A percentile compares a stretch with the other conserved stretches of the same genome.
These are phyloP conservation scores for Chelmon rostratus DNA, from an alignment of 2,797 vertebrate species.

Conservation along the genomic window DNA sequence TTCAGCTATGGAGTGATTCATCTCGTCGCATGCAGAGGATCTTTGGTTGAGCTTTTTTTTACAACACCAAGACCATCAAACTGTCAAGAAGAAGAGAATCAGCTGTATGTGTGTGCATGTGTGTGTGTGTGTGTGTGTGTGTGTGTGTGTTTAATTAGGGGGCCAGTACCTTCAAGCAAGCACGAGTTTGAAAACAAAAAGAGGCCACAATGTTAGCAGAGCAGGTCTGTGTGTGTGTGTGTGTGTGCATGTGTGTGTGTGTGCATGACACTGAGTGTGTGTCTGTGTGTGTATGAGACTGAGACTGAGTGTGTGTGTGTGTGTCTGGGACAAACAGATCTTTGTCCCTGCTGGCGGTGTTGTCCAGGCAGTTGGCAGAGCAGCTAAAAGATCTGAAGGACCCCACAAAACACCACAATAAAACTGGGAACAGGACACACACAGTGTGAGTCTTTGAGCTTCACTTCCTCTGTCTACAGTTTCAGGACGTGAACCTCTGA, in stretches of 20 bases:
- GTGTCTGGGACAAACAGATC: constrained; percentile 68
- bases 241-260: constrained; percentile 22
- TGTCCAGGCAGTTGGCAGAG: constrained; percentile 75
- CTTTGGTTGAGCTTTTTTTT: constrained; percentile 31
- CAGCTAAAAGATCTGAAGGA: constrained; percentile 63
- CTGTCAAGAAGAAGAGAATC: constrained; percentile 58
- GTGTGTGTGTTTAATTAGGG: constrained; percentile 36
- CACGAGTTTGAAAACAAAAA: constrained; percentile 60
- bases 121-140: constrained; percentile 4
- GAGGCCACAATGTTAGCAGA: constrained; percentile 68
- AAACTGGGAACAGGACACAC: constrained; percentile 52
- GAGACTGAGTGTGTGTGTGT: constrained; percentile 9
- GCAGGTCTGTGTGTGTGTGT: constrained; percentile 35
- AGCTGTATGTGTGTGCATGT: constrained; percentile 14
- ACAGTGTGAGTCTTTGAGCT: constrained; percentile 33
- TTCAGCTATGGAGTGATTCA: constrained; percentile 25
- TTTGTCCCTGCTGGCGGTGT: constrained; percentile 71
- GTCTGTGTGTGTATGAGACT: constrained; percentile 12
- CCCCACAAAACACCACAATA: constrained; percentile 67
- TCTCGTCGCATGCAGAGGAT: constrained; percentile 24
- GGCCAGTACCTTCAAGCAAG: constrained; percentile 57
- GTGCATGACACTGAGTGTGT: too few relatives aligned
- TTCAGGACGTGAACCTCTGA: constrained; percentile 46
- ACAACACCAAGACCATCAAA: constrained; percentile 44
- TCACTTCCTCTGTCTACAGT: constrained; percentile 55